phyloP scores from a whole-genome alignment of 2,113 vertebrate genomes.

The Halcyon malimbica region DNA sequence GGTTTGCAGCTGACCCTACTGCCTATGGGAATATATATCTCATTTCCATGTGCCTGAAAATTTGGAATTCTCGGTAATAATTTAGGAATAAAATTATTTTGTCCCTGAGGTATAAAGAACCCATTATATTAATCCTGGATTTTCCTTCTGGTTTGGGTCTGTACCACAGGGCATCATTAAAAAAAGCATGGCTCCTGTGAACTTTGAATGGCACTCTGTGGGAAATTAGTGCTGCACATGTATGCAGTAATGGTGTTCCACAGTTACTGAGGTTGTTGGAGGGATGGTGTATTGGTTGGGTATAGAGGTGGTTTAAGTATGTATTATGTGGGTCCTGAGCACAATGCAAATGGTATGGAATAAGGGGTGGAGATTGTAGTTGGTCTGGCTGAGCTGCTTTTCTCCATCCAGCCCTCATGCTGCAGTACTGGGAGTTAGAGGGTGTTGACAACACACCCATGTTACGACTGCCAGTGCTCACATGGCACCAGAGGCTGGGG shows the following conservation, averaged over 20 bases:
- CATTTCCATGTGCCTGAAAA: background rate
- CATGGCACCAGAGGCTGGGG: no score
- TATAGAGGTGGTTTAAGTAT: no score
- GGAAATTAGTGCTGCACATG: background rate
- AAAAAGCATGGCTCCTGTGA: background rate
- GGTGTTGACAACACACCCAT: no score
- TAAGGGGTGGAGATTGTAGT: no score
- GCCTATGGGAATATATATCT: background rate
- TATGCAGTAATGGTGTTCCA: accelerated
- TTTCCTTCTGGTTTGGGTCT: background rate
- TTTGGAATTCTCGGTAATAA: background rate
- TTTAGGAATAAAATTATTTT: background rate
- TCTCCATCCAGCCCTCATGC: no score
- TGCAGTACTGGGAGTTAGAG: no score
- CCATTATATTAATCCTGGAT: background rate
- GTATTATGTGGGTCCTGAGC: no score
- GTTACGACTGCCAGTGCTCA: no score
- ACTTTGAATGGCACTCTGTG: background rate
- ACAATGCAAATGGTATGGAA: no score
- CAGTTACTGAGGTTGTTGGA: background rate
- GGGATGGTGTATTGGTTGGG: background rate
- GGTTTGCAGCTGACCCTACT: background rate
- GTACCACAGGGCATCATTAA: background rate
- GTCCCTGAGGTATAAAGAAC: background rate
- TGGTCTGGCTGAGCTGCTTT: no score